Evolutionary conservation across 2,797 vertebrate species (phyloP).

Genomic region (Brotula barbata): DNA sequence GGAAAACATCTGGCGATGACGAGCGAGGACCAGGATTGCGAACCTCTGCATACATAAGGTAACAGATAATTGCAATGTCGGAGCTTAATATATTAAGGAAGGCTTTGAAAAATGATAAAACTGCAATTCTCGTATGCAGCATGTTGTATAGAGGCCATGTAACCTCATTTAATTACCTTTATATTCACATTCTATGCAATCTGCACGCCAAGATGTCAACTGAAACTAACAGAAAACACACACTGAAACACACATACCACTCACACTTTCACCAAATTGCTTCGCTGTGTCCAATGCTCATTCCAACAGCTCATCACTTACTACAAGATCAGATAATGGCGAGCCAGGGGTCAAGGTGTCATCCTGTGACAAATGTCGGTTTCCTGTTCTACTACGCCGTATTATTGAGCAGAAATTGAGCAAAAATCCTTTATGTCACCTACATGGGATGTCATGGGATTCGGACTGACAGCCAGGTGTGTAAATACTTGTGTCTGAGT

Average conservation of each 20-base stretch:
- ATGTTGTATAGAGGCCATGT: not conserved
- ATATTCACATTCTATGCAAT: slow-evolving; percentile 1
- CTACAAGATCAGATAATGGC: not conserved
- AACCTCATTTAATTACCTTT: not conserved
- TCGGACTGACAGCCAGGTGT: slow-evolving; percentile 10
- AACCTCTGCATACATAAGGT: no score
- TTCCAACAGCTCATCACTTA: not conserved
- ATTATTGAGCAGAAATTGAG: not conserved
- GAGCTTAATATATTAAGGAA: not conserved
- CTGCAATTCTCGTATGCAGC: no score
- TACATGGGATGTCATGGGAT: no score
- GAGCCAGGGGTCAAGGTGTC: not conserved
- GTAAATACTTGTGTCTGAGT: not conserved
- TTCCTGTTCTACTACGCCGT: slow-evolving; percentile 10
- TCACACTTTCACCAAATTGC: not conserved
- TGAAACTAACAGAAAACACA: not conserved
- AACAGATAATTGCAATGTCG: no score
- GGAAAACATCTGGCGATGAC: no score
- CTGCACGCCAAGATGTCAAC: no score
- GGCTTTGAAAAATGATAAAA: no score
- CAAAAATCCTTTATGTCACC: no score
- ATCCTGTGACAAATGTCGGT: slow-evolving; percentile 7
- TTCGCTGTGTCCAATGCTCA: not conserved
- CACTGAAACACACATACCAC: not conserved
- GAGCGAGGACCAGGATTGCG: no score